phyloP scores from a whole-genome alignment of 2,888 invertebrate genomes.

The Nephrotoma appendiculata region DNA sequence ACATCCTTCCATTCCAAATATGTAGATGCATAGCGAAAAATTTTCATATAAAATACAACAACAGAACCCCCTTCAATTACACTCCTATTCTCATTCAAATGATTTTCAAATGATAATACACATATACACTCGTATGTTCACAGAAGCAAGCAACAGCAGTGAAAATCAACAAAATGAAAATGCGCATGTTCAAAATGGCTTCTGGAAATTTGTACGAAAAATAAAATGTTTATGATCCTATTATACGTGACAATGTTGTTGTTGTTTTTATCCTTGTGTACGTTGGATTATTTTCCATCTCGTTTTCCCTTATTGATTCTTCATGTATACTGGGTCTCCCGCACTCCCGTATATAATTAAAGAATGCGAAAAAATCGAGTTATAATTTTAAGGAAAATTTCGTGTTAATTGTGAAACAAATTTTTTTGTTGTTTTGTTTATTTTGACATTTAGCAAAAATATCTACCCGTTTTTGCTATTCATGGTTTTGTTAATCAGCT shows the following conservation, averaged over 20 bases:
- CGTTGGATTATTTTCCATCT: background rate
- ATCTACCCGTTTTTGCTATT: background rate
- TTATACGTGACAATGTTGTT: background rate
- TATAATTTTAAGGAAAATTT: background rate
- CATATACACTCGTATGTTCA: background rate
- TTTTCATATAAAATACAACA: background rate
- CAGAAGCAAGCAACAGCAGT: background rate
- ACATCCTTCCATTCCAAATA: background rate
- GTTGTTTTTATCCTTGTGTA: background rate
- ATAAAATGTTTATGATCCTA: background rate
- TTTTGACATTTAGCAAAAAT: background rate
- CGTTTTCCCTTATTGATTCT: background rate
- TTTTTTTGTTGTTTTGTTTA: background rate
- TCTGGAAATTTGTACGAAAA: background rate
- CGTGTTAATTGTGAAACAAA: background rate
- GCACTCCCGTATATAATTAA: background rate
- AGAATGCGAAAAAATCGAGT: background rate
- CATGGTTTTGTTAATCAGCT: background rate
- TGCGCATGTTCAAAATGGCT: background rate
- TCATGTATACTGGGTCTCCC: background rate
- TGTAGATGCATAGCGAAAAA: background rate
- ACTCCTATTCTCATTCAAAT: background rate
- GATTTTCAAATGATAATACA: background rate
- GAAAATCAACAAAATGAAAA: background rate
- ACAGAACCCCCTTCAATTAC: background rate